phyloP scores from a whole-genome alignment of 2,113 vertebrate species.

The Xenus cinereus region DNA sequence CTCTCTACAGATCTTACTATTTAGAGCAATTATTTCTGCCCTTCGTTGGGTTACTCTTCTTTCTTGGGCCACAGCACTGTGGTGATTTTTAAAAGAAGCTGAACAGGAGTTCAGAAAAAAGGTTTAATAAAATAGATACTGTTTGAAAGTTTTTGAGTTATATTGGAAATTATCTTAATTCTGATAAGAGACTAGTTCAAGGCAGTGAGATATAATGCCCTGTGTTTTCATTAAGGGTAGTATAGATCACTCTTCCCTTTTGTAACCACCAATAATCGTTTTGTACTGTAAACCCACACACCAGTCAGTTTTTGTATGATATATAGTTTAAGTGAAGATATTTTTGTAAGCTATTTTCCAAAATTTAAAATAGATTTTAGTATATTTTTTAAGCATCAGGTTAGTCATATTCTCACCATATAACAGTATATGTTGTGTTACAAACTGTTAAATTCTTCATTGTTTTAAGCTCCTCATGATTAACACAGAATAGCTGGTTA shows the following conservation, averaged over 20 bases:
- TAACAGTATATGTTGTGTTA: slow-evolving; percentile 24
- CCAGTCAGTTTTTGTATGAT: slow-evolving; percentile 8
- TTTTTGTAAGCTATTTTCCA: slow-evolving; percentile 42
- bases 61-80: slow-evolving; percentile 58
- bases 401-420: slow-evolving; percentile 26
- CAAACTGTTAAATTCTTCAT: slow-evolving; percentile 26
- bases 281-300: slow-evolving; percentile 38
- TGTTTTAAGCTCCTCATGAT: slow-evolving; percentile 53
- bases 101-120: slow-evolving; percentile 31
- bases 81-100: slow-evolving; percentile 58
- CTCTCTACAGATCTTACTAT: slow-evolving; percentile 26
- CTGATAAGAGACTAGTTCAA: slow-evolving; percentile 4
- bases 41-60: slow-evolving; percentile 15
- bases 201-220: slow-evolving; percentile 35
- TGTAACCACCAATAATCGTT: slow-evolving; percentile 32
- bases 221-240: slow-evolving; percentile 18
- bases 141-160: slow-evolving; percentile 24
- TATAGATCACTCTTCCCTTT: slow-evolving; percentile 52
- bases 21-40: slow-evolving; percentile 38
- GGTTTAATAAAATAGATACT: slow-evolving; percentile 37
- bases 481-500: slow-evolving; percentile 14
- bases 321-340: slow-evolving; percentile 11
- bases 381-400: slow-evolving; percentile 67
- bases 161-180: slow-evolving; percentile 24
- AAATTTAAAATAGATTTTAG: slow-evolving; percentile 52